Conservation (phyloP, 2,888 invertebrate species). For the Calliphora vomitoria region DNA sequence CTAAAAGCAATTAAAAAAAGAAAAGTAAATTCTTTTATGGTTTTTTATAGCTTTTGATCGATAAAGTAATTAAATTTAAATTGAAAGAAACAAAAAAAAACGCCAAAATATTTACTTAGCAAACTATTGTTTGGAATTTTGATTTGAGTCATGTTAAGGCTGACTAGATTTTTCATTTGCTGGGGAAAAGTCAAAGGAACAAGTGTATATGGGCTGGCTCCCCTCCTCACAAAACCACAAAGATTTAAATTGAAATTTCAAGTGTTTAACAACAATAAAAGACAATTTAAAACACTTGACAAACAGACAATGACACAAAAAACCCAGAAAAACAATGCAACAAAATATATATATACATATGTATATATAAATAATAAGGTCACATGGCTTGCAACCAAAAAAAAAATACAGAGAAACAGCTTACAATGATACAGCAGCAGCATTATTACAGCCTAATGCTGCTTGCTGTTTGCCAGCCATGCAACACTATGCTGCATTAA, state of each 20-base stretch:
- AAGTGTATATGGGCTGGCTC: constrained; percentile 40
- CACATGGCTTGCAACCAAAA: constrained; percentile 68
- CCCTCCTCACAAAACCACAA: constrained; percentile 77
- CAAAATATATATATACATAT: constrained; percentile 45
- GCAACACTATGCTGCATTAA: constrained; percentile 62
- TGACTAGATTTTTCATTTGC: constrained; percentile 17
- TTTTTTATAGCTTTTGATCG: constrained; percentile 51
- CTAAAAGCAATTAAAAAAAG: constrained; percentile 59
- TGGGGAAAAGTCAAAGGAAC: constrained; percentile 61
- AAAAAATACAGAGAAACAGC: not conserved
- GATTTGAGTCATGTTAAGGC: constrained; percentile 67
- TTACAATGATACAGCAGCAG: not conserved
- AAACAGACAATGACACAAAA: constrained; percentile 71
- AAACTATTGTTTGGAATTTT: constrained; percentile 64
- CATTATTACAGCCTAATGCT: constrained; percentile 8
- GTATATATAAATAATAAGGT: constrained; percentile 70
- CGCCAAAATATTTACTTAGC: not conserved
- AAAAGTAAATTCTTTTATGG: constrained; percentile 56
- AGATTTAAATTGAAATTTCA: constrained; percentile 83
- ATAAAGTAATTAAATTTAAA: constrained; percentile 69
- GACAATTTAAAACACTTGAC: constrained; percentile 71
- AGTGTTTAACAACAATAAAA: constrained; percentile 73
- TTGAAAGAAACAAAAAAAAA: constrained; percentile 25
- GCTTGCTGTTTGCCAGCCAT: constrained; percentile 47
- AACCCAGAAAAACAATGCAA: constrained; percentile 52